phyloP scores from a whole-genome alignment of 2,888 invertebrate species.

The Lithophane leautieri region DNA sequence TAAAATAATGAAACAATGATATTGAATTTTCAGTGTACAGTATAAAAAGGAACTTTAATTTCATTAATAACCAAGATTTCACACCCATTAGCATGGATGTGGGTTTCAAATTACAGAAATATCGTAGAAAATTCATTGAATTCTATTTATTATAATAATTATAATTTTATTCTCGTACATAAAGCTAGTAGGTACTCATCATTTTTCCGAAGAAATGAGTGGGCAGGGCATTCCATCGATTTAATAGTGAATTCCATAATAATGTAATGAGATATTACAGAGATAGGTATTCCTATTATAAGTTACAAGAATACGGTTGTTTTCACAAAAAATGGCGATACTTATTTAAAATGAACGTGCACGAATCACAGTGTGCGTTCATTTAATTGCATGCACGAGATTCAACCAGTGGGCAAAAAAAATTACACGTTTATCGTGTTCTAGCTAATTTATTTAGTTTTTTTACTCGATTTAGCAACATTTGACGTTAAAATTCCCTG shows the following conservation, averaged over 20 bases:
- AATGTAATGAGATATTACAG: background rate
- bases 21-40: background rate
- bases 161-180: background rate
- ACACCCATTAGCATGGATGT: no score
- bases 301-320: no score
- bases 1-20: background rate
- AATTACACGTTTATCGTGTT: background rate
- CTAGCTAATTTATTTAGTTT: slow-evolving; percentile 11
- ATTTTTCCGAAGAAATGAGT: background rate
- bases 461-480: slow-evolving; percentile 14
- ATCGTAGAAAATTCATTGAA: background rate
- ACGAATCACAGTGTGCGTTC: background rate
- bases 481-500: slow-evolving; percentile 1
- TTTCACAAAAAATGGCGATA: background rate
- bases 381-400: slow-evolving; percentile 7
- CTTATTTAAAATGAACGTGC: background rate
- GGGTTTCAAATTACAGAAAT: background rate
- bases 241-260: background rate
- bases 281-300: background rate
- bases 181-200: no score
- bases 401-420: slow-evolving; percentile 1
- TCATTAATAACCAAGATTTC: background rate
- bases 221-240: background rate
- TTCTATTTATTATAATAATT: background rate
- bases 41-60: background rate